Evolutionary conservation across 1,140 invertebrate genomes (phyloP).

Genomic region (Meteorus sp.): DNA sequence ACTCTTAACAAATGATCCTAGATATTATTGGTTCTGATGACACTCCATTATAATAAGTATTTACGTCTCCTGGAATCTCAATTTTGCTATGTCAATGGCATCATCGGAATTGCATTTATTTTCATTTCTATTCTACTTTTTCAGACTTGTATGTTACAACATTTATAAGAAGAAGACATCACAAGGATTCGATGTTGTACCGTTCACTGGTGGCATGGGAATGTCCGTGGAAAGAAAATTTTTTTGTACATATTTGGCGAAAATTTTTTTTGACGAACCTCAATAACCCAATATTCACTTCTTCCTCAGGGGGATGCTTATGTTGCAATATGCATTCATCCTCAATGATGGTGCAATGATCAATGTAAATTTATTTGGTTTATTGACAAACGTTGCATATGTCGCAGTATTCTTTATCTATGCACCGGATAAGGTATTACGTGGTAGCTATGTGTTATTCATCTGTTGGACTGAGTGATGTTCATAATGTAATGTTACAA

Average conservation of each 20-base stretch:
- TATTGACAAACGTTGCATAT: slow-evolving; percentile 68
- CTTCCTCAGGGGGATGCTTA: slow-evolving; percentile 65
- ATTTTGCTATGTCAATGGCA: no score
- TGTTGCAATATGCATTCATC: slow-evolving; percentile 71
- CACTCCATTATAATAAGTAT: no score
- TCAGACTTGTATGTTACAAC: slow-evolving; percentile 68
- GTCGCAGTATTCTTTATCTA: slow-evolving; percentile 68
- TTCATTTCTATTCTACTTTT: slow-evolving; percentile 25
- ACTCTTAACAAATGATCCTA: no score
- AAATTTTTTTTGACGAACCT: no score
- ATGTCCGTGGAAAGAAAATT: slow-evolving; percentile 65
- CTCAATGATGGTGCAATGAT: slow-evolving; percentile 73
- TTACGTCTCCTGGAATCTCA: no score
- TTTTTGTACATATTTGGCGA: slow-evolving; percentile 14
- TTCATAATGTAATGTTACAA: no score
- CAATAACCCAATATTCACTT: no score
- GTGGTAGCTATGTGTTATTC: no score
- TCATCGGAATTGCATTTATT: no score
- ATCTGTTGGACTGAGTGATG: no score
- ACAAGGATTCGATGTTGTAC: slow-evolving; percentile 64
- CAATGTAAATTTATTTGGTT: slow-evolving; percentile 71
- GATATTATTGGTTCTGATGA: no score
- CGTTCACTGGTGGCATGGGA: slow-evolving; percentile 73
- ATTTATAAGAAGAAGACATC: slow-evolving; percentile 69
- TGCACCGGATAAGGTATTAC: slow-evolving; percentile 60